Conservation (phyloP, 2,113 vertebrate species). For the Podilymbus podiceps region DNA sequence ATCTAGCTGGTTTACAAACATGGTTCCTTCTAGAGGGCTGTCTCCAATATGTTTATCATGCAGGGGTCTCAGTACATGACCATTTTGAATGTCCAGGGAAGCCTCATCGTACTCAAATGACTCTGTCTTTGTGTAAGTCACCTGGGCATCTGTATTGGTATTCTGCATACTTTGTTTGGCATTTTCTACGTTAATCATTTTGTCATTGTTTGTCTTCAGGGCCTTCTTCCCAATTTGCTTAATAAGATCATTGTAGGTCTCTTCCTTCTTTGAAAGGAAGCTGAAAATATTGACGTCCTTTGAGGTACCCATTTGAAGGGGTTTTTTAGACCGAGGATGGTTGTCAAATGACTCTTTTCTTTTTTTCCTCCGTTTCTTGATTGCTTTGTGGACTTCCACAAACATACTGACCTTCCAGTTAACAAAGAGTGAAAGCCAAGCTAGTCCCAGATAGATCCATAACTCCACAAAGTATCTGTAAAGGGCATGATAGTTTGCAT, state of each 20-base stretch:
- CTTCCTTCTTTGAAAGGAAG: conserved; percentile 93
- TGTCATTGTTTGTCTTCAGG: conserved; percentile 37
- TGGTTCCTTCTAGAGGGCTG: conserved; percentile 57
- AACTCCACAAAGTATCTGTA: conserved; percentile 98
- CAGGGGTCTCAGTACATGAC: conserved; percentile 74
- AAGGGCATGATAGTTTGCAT: conserved; percentile 87
- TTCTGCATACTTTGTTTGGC: conserved; percentile 73
- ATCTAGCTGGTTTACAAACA: conserved; percentile 89
- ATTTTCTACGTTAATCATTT: conserved; percentile 69
- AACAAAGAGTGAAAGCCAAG: conserved; percentile 97
- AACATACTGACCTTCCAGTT: conserved; percentile 99
- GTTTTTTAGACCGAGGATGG: conserved; percentile 78
- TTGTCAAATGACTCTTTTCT: conserved; percentile 90
- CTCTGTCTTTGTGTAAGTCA: conserved; percentile 87
- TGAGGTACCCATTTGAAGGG: conserved; percentile 71
- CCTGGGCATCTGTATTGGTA: conserved; percentile 79
- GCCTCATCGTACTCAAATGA: conserved; percentile 82
- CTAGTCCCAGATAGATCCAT: conserved; percentile 96
- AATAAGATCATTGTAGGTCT: conserved; percentile 94
- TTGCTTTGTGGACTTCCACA: conserved; percentile 95
- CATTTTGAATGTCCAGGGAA: conserved; percentile 73
- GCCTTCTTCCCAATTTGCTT: conserved; percentile 90
- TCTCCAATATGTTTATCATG: conserved; percentile 66
- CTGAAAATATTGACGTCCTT: conserved; percentile 94
- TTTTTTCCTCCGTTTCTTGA: conserved; percentile 92